phyloP scores from a whole-genome alignment of 2,888 invertebrate genomes.

The Schizotus pectinicornis region DNA sequence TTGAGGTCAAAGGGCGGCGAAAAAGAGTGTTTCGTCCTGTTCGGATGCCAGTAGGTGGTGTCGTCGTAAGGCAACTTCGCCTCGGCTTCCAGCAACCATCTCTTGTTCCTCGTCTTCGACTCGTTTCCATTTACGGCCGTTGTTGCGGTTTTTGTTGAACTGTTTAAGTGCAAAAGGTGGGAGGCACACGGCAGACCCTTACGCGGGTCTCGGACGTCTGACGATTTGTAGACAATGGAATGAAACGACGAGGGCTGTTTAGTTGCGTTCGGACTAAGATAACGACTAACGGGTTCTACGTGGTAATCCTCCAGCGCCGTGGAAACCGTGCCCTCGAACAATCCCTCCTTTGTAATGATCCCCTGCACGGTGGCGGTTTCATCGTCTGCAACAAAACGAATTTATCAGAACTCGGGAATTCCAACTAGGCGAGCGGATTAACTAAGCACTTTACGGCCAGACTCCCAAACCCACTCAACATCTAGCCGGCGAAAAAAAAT shows the following conservation, averaged over 20 bases:
- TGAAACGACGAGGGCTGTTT: constrained; percentile 65
- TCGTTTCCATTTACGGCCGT: constrained; percentile 13
- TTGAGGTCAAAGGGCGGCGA: constrained; percentile 53
- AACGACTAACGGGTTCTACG: constrained; percentile 80
- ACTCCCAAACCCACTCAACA: no score
- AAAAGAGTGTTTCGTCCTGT: constrained; percentile 63
- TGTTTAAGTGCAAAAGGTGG: constrained; percentile 46
- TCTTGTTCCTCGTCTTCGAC: constrained; percentile 60
- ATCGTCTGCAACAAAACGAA: constrained; percentile 70
- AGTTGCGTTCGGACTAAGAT: constrained; percentile 62
- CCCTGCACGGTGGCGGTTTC: constrained; percentile 84
- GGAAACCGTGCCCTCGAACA: constrained; percentile 88
- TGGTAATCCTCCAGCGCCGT: constrained; percentile 81
- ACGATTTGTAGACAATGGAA: constrained; percentile 82
- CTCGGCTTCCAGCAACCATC: constrained; percentile 74
- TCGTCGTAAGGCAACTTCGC: constrained; percentile 57
- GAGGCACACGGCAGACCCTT: constrained; percentile 52
- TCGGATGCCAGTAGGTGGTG: constrained; percentile 57
- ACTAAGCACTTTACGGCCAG: no score
- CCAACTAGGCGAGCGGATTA: not conserved
- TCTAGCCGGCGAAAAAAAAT: no score
- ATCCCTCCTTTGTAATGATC: constrained; percentile 82
- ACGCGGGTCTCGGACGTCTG: constrained; percentile 71
- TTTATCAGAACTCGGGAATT: not conserved
- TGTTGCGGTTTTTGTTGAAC: constrained; percentile 37